These are phyloP conservation scores for Rhabdomys dilectus DNA, from an alignment of 2,113 vertebrate genomes.

Conservation along the genomic window DNA sequence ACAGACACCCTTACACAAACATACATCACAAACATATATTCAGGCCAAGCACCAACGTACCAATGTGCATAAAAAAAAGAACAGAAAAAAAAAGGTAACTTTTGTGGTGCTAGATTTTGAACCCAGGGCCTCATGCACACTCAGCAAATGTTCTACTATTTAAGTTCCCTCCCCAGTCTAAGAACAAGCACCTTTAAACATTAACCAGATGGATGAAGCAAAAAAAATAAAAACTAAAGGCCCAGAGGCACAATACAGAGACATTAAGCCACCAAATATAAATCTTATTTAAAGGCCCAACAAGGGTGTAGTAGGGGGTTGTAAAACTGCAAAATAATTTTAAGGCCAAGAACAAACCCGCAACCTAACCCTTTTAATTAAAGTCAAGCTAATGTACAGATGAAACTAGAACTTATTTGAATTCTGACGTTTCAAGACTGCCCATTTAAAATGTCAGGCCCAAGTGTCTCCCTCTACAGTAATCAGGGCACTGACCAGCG, in stretches of 20 bases:
- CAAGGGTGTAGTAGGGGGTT: neutral
- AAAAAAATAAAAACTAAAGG: neutral
- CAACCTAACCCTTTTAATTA: neutral
- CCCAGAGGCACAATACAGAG: neutral
- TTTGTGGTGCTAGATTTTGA: neutral
- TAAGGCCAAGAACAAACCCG: neutral
- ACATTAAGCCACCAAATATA: neutral
- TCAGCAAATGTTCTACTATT: neutral
- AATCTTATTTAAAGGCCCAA: conserved; percentile 3
- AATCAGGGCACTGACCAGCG: neutral
- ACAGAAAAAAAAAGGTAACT: too few relatives aligned
- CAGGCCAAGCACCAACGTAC: too few relatives aligned
- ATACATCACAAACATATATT: too few relatives aligned
- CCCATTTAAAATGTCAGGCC: neutral
- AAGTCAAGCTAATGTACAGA: neutral
- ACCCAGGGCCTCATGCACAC: neutral
- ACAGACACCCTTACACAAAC: too few relatives aligned
- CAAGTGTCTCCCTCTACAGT: neutral
- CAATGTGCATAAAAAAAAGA: too few relatives aligned
- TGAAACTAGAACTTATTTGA: neutral
- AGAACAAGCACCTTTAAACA: neutral
- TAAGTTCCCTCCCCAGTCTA: neutral
- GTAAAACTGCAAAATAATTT: neutral
- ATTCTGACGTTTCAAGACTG: conserved; percentile 3
- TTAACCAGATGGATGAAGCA: neutral